Evolutionary conservation across 30 jellyfish, hydroid and myxozoan species (phyloP), one percentile per base, ranked within the genome.

Genomic region (Rhopilema esculentum): DNA sequence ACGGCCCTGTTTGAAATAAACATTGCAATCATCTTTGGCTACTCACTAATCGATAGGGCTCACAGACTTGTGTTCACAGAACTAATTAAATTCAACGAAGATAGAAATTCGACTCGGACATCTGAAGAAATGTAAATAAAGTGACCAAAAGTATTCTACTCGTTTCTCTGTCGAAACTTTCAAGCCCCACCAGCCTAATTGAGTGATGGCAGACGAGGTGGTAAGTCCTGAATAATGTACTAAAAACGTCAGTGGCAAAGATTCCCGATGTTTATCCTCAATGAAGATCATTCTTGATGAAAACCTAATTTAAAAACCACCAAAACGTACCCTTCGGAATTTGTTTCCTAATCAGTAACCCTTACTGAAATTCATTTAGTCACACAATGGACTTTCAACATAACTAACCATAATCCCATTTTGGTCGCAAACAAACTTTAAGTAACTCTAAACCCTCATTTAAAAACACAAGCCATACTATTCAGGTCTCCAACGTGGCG

Each of bases 391-490:
- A 49, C 49, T 26, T 71, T 71, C 82, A 71, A 25, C 26, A 27
- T 69, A 31, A 31, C 82, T 20, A 71, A 31, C 64, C 64, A 71
- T 71, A 71, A 71, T 71, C 82, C 30, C 52, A 33, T 71, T 71
- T 71, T 52, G 64, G 82, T 33, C 32, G 64, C 82, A 71, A 71
- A 71, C 82, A 71, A 27, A 71, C 82, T 27, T 52, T 71, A 49
- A 49, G 64, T 33, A 71, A 71, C 28, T 52, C 24, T 71, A 71
- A 27, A 71, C 31, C 64, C 82, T 30, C 52, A 27, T 71, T 71
- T 71, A 26, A 71, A 71, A 71, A 71, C 82, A 71, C 49, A 25
- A 27, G 22, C 82, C 82, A 26, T 66, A 23, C 77, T 66, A 23
- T 66, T 28, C 51, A 66, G 22, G 33, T 31, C 77, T 66, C 77